These are phyloP conservation scores for Pogonocherus hispidulus DNA, from an alignment of 2,888 invertebrate genomes.

Conservation along the genomic window DNA sequence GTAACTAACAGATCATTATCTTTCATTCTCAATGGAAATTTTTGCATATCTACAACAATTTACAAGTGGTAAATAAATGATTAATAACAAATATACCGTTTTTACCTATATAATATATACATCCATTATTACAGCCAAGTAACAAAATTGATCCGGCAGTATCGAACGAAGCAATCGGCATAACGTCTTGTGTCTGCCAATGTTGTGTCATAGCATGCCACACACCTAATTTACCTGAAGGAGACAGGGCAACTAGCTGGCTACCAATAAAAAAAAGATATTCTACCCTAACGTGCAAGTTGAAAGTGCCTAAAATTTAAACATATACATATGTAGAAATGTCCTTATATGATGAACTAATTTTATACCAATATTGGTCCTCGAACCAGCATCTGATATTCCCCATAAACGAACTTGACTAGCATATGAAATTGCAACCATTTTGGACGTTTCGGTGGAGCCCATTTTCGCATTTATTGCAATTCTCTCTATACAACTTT, in stretches of 20 bases:
- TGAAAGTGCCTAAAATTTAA: constrained; percentile 81
- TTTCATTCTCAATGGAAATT: constrained; percentile 98
- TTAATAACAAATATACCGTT: neutral
- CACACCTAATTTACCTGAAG: constrained; percentile 95
- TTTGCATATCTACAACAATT: constrained; percentile 91
- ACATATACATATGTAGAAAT: constrained; percentile 36
- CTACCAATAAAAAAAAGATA: constrained; percentile 98
- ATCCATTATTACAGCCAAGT: constrained; percentile 95
- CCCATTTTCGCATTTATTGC: constrained; percentile 85
- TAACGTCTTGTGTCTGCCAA: constrained; percentile 98
- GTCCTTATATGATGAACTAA: neutral
- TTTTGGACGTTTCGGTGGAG: constrained; percentile 76
- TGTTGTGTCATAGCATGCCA: constrained; percentile 99
- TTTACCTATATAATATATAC: constrained; percentile 95
- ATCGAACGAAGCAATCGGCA: constrained; percentile 95
- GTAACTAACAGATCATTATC: constrained; percentile 98
- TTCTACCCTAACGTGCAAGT: constrained; percentile 92
- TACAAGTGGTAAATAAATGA: neutral
- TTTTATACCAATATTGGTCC: constrained; percentile 78
- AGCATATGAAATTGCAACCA: constrained; percentile 87
- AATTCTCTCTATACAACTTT: constrained; percentile 89
- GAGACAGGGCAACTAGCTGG: constrained; percentile 95
- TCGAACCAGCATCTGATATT: constrained; percentile 82
- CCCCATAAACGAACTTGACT: constrained; percentile 85
- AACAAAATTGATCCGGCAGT: constrained; percentile 96